These are phyloP conservation scores for Hirtodrosophila trivittata DNA, from an alignment of 2,888 invertebrate genomes.

Conservation along the genomic window DNA sequence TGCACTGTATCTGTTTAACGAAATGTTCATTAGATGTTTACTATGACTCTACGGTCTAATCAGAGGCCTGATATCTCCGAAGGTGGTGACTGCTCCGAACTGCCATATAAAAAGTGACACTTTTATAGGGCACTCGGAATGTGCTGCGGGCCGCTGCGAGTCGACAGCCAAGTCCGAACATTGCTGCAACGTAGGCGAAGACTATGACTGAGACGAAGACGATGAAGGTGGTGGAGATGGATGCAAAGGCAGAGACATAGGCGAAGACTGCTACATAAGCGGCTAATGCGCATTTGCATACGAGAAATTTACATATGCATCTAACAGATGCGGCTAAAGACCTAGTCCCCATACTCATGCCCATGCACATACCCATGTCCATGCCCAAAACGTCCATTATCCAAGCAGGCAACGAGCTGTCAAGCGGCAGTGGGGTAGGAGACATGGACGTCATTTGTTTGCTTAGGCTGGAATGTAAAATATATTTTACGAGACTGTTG, in stretches of 20 bases:
- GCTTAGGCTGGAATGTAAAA: conserved; percentile 46
- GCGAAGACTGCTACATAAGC: conserved; percentile 6
- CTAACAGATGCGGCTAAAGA: conserved; percentile 48
- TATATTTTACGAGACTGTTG: conserved; percentile 52
- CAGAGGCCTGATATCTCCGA: conserved; percentile 43
- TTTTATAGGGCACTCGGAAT: conserved; percentile 75
- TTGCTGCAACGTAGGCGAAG: too few relatives aligned
- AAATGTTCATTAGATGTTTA: conserved; percentile 35
- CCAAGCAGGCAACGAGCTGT: conserved; percentile 2
- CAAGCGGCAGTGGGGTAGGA: conserved; percentile 8
- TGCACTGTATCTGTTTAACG: conserved; percentile 8
- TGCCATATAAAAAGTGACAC: conserved; percentile 71
- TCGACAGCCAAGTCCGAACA: too few relatives aligned
- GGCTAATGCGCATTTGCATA: conserved; percentile 63
- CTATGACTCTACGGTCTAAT: conserved; percentile 49
- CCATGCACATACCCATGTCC: conserved; percentile 1
- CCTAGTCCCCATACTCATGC: conserved; percentile 2
- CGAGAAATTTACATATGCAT: conserved; percentile 64
- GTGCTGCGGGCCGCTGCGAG: conserved; percentile 49
- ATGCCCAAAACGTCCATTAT: not conserved
- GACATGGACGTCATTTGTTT: conserved; percentile 21
- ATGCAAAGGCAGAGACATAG: not conserved
- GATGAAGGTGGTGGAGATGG: too few relatives aligned
- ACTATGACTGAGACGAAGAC: not conserved
- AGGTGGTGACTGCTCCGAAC: conserved; percentile 17